Conservation (phyloP, 2,113 vertebrate genomes). For the Cinclus cinclus region DNA sequence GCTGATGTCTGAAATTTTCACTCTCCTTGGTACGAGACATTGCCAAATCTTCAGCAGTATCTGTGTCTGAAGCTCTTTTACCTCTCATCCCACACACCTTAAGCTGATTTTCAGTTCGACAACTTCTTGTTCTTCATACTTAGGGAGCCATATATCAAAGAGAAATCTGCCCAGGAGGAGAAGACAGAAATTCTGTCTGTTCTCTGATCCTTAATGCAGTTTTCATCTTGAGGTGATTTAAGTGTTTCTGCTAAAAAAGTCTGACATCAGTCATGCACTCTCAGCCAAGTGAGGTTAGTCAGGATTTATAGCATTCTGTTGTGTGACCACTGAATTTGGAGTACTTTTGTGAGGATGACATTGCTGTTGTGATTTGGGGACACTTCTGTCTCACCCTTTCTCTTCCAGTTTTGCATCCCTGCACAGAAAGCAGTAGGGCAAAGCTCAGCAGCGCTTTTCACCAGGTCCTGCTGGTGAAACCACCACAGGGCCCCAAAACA, state of each 20-base stretch:
- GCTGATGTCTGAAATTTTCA: slow-evolving; percentile 43
- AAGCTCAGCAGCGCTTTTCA: not conserved
- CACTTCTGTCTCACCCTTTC: not conserved
- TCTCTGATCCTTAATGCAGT: not conserved
- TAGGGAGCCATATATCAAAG: not conserved
- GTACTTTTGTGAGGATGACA: not conserved
- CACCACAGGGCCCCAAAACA: rapidly evolving
- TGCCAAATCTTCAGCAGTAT: slow-evolving; percentile 17
- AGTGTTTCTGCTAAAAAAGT: not conserved
- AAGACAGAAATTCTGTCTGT: not conserved
- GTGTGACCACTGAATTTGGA: not conserved
- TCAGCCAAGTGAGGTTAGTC: not conserved
- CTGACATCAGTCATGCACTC: not conserved
- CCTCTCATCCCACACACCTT: slow-evolving; percentile 13
- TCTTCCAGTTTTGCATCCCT: rapidly evolving
- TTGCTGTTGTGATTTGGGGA: not conserved
- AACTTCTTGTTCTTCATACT: not conserved
- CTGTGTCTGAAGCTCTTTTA: not conserved
- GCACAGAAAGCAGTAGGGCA: not conserved
- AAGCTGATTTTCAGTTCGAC: not conserved
- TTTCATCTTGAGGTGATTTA: slow-evolving; percentile 11
- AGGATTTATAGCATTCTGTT: not conserved
- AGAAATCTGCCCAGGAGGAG: not conserved
- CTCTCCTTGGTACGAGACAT: not conserved
- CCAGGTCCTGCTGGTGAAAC: not conserved